A percentile compares a stretch with the other conserved stretches of the same genome.
Evolutionary conservation across 2,113 vertebrate species (phyloP).

Genomic region (Patagioenas fasciata): DNA sequence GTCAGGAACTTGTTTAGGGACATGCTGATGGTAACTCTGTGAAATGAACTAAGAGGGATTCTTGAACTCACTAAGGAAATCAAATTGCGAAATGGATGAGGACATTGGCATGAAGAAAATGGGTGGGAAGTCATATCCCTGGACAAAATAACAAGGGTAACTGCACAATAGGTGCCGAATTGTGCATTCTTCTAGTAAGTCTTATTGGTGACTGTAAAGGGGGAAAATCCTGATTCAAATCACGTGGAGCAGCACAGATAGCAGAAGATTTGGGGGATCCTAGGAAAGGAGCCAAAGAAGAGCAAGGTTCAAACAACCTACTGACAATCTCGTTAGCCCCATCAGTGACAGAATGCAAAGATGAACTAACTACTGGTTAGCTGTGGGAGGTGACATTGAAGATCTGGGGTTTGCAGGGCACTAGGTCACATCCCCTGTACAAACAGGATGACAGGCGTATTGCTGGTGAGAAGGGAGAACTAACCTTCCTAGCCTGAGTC

Average conservation of each 20-base stretch:
- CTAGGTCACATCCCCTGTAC: not conserved
- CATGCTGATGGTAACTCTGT: not conserved
- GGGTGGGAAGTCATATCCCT: not conserved
- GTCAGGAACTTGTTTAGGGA: not conserved
- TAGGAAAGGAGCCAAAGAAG: not conserved
- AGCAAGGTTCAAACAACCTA: not conserved
- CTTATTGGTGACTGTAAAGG: not conserved
- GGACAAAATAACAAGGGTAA: constrained; percentile 28
- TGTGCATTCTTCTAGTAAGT: not conserved
- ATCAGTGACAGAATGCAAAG: not conserved
- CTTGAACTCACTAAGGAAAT: constrained; percentile 46
- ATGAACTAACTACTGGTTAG: not conserved
- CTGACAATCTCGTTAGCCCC: not conserved
- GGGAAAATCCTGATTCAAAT: not conserved
- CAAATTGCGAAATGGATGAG: constrained; percentile 33
- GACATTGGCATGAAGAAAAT: constrained; percentile 53
- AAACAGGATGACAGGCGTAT: not conserved
- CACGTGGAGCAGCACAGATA: not conserved
- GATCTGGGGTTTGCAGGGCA: not conserved
- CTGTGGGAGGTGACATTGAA: not conserved
- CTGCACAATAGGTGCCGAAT: not conserved
- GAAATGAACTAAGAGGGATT: not conserved
- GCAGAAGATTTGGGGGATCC: not conserved
- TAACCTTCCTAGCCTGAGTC: not conserved
- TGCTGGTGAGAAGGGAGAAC: constrained; percentile 1